phyloP scores from a whole-genome alignment of 2,888 invertebrate genomes.

The Limnephilus marmoratus region DNA sequence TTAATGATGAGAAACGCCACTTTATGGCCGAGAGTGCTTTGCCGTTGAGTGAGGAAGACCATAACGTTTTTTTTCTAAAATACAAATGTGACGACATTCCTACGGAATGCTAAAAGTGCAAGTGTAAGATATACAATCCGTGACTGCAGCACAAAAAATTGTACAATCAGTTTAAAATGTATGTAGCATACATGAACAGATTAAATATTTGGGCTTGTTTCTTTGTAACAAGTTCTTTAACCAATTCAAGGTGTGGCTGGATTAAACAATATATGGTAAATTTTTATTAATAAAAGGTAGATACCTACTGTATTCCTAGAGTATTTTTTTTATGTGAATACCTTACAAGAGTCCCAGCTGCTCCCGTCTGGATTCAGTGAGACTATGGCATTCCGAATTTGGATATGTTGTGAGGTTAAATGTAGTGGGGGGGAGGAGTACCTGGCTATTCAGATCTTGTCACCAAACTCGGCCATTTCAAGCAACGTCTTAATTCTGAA shows the following conservation, averaged over 20 bases:
- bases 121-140: background rate
- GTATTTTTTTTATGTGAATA: too few species aligned
- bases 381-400: too few species aligned
- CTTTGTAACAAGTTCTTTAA: background rate
- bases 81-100: constrained; percentile 32
- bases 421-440: too few species aligned
- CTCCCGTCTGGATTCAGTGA: too few species aligned
- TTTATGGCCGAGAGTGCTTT: constrained; percentile 37
- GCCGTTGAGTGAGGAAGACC: constrained; percentile 26
- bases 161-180: background rate
- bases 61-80: constrained; percentile 17
- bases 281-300: too few species aligned
- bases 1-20: constrained; percentile 40
- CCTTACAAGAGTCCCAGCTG: too few species aligned
- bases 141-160: background rate
- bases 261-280: background rate
- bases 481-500: too few species aligned
- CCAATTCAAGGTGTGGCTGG: background rate
- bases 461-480: too few species aligned
- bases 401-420: too few species aligned
- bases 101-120: background rate
- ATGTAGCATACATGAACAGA: background rate
- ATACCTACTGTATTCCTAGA: too few species aligned
- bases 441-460: too few species aligned
- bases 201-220: background rate